Conservation (phyloP, 2,113 vertebrate genomes). For the Leptodactylus fuscus region DNA sequence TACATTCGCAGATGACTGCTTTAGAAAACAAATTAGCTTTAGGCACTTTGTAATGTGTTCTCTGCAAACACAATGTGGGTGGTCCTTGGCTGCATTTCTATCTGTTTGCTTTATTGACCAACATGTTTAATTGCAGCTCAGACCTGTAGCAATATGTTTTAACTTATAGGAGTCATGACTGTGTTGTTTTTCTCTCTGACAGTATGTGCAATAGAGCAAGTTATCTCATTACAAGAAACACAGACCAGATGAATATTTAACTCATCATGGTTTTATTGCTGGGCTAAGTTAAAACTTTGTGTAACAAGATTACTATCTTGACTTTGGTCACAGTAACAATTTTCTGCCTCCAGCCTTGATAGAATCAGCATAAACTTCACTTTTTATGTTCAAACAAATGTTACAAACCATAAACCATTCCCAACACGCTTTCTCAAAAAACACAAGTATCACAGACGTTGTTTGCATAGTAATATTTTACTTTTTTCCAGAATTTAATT, state of each 20-base stretch:
- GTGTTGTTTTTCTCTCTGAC: slow-evolving; percentile 42
- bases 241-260: slow-evolving; percentile 48
- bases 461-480: neutral
- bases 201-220: slow-evolving; percentile 42
- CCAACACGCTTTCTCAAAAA: neutral
- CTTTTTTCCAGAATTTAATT: no score
- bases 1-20: slow-evolving; percentile 28
- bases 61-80: slow-evolving; percentile 45
- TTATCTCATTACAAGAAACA: slow-evolving; percentile 57
- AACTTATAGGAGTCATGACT: slow-evolving; percentile 36
- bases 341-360: slow-evolving; percentile 35
- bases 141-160: slow-evolving; percentile 52
- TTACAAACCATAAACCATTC: slow-evolving; percentile 20
- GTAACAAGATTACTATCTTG: slow-evolving; percentile 45
- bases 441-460: neutral
- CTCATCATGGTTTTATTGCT: slow-evolving; percentile 40
- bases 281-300: slow-evolving; percentile 27
- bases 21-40: slow-evolving; percentile 42
- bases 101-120: slow-evolving; percentile 59
- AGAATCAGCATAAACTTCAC: slow-evolving; percentile 14
- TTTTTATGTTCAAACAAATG: slow-evolving; percentile 39
- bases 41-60: slow-evolving; percentile 26
- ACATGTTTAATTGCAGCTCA: slow-evolving; percentile 41
- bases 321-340: slow-evolving; percentile 38
- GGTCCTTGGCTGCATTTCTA: slow-evolving; percentile 37